phyloP scores from a whole-genome alignment of 2,888 invertebrate genomes.

The Cosmia trapezina region DNA sequence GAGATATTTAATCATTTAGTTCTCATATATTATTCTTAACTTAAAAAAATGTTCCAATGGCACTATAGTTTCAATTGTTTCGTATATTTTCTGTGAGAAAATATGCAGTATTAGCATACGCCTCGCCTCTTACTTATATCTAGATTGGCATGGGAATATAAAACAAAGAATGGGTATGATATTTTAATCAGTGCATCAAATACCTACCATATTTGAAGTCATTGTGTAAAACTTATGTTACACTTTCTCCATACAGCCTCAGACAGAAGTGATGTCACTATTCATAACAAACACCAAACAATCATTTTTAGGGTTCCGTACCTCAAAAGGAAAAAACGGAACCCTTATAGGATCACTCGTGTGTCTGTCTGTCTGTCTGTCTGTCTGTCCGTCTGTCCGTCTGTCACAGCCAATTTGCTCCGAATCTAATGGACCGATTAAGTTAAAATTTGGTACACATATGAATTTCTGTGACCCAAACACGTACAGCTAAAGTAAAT shows the following conservation, averaged over 20 bases:
- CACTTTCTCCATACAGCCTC: conserved; percentile 48
- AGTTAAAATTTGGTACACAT: too few relatives aligned
- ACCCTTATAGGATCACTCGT: too few relatives aligned
- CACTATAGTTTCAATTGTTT: conserved; percentile 25
- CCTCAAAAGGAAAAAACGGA: too few relatives aligned
- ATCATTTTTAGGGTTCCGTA: too few relatives aligned
- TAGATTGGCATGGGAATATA: conserved; percentile 54
- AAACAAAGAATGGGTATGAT: conserved; percentile 34
- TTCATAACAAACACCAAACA: background rate
- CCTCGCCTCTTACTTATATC: conserved; percentile 23
- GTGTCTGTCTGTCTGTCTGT: too few relatives aligned
- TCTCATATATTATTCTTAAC: conserved; percentile 11
- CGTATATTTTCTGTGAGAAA: conserved; percentile 43
- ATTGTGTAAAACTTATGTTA: conserved; percentile 36
- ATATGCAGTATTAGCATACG: conserved; percentile 18
- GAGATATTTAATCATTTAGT: background rate
- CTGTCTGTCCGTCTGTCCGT: too few relatives aligned
- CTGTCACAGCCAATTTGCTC: too few relatives aligned
- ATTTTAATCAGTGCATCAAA: conserved; percentile 60
- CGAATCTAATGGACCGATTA: too few relatives aligned
- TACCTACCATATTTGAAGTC: conserved; percentile 32
- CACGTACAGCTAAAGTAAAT: too few relatives aligned
- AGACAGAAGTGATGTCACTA: conserved; percentile 28
- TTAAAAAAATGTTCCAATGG: conserved; percentile 11
- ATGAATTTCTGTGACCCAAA: too few relatives aligned